These are phyloP conservation scores for Heliconius eleuchia DNA, from an alignment of 1,140 invertebrate species.

Conservation along the genomic window DNA sequence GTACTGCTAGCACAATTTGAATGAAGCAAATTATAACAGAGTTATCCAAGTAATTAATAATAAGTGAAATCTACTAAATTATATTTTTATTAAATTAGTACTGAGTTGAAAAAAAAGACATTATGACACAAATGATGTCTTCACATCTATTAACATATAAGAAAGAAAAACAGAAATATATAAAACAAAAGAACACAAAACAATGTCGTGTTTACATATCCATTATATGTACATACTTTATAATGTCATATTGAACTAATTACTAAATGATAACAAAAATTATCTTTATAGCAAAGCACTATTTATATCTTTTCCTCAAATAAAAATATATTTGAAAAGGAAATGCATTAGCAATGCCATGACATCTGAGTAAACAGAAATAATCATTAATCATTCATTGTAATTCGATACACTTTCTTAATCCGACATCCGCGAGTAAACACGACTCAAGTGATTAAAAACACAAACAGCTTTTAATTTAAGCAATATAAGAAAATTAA, in stretches of 20 bases:
- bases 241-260: no score
- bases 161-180: no score
- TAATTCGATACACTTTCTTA: slow-evolving; percentile 59
- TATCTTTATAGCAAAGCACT: background rate
- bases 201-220: no score
- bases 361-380: slow-evolving; percentile 36
- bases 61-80: background rate
- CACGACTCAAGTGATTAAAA: slow-evolving; percentile 44
- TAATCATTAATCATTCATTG: slow-evolving; percentile 63
- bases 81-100: no score
- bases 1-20: background rate
- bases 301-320: background rate
- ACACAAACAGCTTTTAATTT: slow-evolving; percentile 44
- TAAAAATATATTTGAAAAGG: slow-evolving; percentile 36
- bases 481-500: background rate
- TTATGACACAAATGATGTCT: no score
- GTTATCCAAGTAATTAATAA: background rate
- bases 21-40: background rate
- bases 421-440: slow-evolving; percentile 44
- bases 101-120: no score
- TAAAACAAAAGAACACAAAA: no score
- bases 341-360: slow-evolving; percentile 45
- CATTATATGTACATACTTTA: no score
- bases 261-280: background rate
- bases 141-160: no score